A percentile compares a stretch with the other conserved stretches of the same genome.
phyloP scores from a whole-genome alignment of 1,140 invertebrate genomes.

The Drosophila grimshawi region DNA sequence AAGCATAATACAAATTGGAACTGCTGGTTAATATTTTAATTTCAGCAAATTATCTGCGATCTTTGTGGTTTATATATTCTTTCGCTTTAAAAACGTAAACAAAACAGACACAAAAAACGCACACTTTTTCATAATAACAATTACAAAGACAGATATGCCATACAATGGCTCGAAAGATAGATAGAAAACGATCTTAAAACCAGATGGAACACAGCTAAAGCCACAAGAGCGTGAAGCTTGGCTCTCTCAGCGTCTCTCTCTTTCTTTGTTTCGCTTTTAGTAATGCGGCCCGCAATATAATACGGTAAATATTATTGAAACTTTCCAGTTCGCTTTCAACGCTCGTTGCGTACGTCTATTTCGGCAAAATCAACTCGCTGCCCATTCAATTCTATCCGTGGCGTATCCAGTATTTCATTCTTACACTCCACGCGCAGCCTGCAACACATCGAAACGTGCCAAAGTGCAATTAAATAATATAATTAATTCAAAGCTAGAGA shows the following conservation, averaged over 20 bases:
- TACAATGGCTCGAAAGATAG: slow-evolving; percentile 36
- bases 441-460: not conserved
- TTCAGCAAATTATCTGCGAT: too few species aligned
- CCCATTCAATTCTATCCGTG: not conserved
- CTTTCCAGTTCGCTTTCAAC: slow-evolving; percentile 74
- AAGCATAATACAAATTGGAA: too few species aligned
- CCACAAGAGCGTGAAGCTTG: slow-evolving; percentile 25
- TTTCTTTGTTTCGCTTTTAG: slow-evolving; percentile 22
- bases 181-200: slow-evolving; percentile 49
- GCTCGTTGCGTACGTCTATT: slow-evolving; percentile 54
- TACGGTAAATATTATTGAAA: slow-evolving; percentile 74
- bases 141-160: not conserved
- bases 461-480: not conserved
- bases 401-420: not conserved
- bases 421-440: slow-evolving; percentile 8
- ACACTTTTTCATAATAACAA: slow-evolving; percentile 12
- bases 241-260: slow-evolving; percentile 12
- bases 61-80: not conserved
- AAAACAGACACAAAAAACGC: slow-evolving; percentile 10
- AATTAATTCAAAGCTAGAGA: not conserved
- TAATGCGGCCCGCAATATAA: slow-evolving; percentile 53
- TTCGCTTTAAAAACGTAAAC: slow-evolving; percentile 21
- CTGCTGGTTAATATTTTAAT: too few species aligned
- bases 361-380: not conserved
- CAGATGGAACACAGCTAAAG: slow-evolving; percentile 38